Evolutionary conservation across 2,888 invertebrate species (phyloP).

Genomic region (Pachydiplax longipennis): DNA sequence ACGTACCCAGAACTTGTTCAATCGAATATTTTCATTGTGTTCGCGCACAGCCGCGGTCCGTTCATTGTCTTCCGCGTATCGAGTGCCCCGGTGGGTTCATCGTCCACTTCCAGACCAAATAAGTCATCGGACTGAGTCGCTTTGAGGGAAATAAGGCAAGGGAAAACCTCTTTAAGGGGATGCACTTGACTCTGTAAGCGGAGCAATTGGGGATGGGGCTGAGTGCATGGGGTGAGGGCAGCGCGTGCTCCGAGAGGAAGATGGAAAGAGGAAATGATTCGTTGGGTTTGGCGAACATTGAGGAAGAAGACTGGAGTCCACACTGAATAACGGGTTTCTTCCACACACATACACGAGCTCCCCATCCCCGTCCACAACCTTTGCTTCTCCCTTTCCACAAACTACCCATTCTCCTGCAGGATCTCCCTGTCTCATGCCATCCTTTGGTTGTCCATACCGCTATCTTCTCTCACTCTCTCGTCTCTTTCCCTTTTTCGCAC

Average conservation of each 20-base stretch:
- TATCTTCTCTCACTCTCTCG: not conserved
- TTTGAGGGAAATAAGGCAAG: not conserved
- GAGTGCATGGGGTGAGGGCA: too few species aligned
- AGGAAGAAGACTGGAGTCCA: slow-evolving; percentile 6
- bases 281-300: slow-evolving; percentile 26
- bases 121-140: not conserved
- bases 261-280: slow-evolving; percentile 15
- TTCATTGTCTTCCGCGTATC: not conserved
- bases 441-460: not conserved
- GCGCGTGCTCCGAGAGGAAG: not conserved
- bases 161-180: not conserved
- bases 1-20: not conserved
- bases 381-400: not conserved
- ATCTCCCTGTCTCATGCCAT: not conserved
- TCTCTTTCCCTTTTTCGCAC: not conserved
- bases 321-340: slow-evolving; percentile 27
- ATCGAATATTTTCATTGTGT: not conserved
- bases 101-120: slow-evolving; percentile 20
- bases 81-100: not conserved
- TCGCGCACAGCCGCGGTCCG: not conserved
- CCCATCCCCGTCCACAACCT: not conserved
- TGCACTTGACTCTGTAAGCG: not conserved
- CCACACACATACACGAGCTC: not conserved
- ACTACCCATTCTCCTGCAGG: not conserved
- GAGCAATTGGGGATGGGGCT: not conserved